Evolutionary conservation across 2,888 invertebrate genomes (phyloP), one percentile per base, ranked within the genome.

Genomic region (Limnephilus lunatus): DNA sequence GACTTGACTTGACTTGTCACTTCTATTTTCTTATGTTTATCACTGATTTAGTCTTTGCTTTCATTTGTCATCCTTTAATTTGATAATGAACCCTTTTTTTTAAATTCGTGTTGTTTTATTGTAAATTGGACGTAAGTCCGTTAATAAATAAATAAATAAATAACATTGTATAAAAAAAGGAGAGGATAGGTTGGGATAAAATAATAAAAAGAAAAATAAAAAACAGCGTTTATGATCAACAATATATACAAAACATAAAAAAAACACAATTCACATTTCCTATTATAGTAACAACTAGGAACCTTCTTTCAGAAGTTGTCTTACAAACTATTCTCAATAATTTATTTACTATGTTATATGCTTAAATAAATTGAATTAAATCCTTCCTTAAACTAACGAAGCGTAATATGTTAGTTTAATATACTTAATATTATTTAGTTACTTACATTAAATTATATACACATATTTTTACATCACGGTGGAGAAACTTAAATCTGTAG

Each of bases 171-270:
- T 48, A 32, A 32, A 89, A n/a, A 89, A 89, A 31, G 31, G n/a
- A 44, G 30, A 39, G 89, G 39, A 89, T n/a, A 15, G 81, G 80
- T 81, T 39, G 39, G 81, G 89, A 81, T 25, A 30, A 89, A 89
- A 89, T n/a, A 89, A 89, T 81, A 89, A 81, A 89, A 80, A 89
- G 4, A 14, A 44, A 68, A 88, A 88, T 35, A 30, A 89, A 81
- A 89, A 89, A 89, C 81, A 89, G 81, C 14, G 30, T 89, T 89
- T 89, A 89, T 89, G 81, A 39, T 89, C 89, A 89, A 89, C 80
- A 81, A 81, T 89, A 81, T 35, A 81, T 82, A 82, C 81, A 53
- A 25, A 82, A 32, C 68, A 11, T 68, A 68, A 68, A 68, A 68
- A 68, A 68, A 9, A 68, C n/a, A 68, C 3, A 19, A 68, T 25